Conservation (phyloP, 2,888 invertebrate species). For the Tenodera sinensis region DNA sequence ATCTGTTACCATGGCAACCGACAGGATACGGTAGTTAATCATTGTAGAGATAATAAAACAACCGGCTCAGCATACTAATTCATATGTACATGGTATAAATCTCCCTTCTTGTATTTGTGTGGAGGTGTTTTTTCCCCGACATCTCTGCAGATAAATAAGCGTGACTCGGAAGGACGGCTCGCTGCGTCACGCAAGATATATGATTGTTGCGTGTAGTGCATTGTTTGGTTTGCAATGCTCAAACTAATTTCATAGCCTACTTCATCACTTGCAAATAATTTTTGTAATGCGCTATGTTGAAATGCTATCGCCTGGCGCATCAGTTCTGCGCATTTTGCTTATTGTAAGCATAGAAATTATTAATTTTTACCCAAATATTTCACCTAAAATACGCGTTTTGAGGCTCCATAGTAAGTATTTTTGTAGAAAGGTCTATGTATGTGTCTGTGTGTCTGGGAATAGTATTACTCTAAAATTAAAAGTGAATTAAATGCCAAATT, state of each 20-base stretch:
- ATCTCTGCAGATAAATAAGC: not conserved
- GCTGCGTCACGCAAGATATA: not conserved
- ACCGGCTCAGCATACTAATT: not conserved
- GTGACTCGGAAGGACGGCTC: not conserved
- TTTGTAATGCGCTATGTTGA: no score
- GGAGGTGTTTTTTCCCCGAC: not conserved
- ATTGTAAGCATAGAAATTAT: no score
- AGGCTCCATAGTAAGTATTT: no score
- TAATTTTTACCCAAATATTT: no score
- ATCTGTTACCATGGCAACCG: not conserved
- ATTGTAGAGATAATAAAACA: not conserved
- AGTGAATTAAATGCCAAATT: no score
- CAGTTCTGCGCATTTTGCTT: no score
- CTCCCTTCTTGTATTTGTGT: not conserved
- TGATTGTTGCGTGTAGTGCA: not conserved
- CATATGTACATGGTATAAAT: not conserved
- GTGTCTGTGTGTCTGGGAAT: no score
- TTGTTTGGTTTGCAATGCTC: not conserved
- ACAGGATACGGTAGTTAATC: not conserved
- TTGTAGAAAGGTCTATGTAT: no score
- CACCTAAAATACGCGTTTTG: no score
- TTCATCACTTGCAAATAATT: not conserved
- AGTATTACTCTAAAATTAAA: no score
- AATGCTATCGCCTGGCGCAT: no score
- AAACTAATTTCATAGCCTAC: not conserved